These are phyloP conservation scores for Odontophorus gujanensis DNA, from an alignment of 2,113 vertebrate species.

Conservation along the genomic window DNA sequence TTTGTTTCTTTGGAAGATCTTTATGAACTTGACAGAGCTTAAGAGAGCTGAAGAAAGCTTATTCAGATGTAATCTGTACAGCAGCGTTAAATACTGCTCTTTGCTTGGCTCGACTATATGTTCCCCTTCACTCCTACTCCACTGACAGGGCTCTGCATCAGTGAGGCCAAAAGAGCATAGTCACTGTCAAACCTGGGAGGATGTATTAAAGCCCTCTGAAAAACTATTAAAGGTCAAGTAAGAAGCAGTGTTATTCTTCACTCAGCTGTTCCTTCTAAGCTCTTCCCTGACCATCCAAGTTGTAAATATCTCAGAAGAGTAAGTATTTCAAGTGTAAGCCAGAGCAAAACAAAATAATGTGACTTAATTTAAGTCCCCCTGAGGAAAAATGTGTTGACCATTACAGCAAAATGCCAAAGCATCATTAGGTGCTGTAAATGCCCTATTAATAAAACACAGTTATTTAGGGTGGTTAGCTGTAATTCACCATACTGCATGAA, in stretches of 20 bases:
- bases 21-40: background rate
- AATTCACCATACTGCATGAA: background rate
- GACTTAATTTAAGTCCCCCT: constrained; percentile 26
- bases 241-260: constrained; percentile 30
- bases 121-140: background rate
- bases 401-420: background rate
- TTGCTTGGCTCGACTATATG: background rate
- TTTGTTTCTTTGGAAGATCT: background rate
- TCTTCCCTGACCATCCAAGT: background rate
- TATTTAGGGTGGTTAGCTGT: constrained; percentile 19
- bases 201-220: constrained; percentile 9
- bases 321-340: background rate
- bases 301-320: constrained; percentile 40
- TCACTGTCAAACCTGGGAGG: background rate
- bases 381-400: background rate
- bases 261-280: background rate
- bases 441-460: background rate
- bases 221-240: constrained; percentile 34
- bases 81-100: background rate
- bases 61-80: background rate
- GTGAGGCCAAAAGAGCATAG: background rate
- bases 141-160: background rate
- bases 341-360: constrained; percentile 26
- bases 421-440: constrained; percentile 39
- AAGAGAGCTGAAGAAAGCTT: background rate